These are phyloP conservation scores for Callyntrura sp. DNA, from an alignment of 2,888 invertebrate species.

Conservation along the genomic window DNA sequence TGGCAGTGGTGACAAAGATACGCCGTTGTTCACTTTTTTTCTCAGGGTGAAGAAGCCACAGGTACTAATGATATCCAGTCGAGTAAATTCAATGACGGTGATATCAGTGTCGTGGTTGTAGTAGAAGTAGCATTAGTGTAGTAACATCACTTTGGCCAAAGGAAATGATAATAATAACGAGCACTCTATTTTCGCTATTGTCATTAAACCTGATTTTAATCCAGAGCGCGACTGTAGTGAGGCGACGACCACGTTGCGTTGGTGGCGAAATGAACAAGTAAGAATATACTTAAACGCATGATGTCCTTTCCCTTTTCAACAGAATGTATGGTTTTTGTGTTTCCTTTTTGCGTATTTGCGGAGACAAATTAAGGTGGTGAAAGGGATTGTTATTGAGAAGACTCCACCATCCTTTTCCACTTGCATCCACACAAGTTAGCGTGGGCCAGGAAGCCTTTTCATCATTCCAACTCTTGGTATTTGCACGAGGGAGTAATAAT, in stretches of 20 bases:
- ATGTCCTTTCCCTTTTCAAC: too few species aligned
- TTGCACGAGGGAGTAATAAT: neutral
- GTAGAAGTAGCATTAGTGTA: too few species aligned
- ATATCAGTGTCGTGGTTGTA: neutral
- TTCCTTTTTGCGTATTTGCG: constrained; percentile 52
- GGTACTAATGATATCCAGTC: constrained; percentile 74
- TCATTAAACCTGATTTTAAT: constrained; percentile 65
- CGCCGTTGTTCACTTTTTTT: constrained; percentile 63
- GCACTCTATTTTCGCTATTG: constrained; percentile 22
- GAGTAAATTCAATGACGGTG: constrained; percentile 42
- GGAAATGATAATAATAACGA: constrained; percentile 53
- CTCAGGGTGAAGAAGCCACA: constrained; percentile 74
- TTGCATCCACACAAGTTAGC: too few species aligned
- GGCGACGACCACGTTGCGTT: too few species aligned
- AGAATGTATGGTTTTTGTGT: neutral
- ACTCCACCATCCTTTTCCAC: constrained; percentile 32
- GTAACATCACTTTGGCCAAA: constrained; percentile 13
- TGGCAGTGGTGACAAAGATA: constrained; percentile 12
- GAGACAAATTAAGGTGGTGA: constrained; percentile 48
- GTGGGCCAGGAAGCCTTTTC: neutral
- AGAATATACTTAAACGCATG: neutral
- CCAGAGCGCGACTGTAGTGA: neutral
- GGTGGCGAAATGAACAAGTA: neutral
- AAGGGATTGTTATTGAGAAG: constrained; percentile 54
- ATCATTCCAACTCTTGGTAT: neutral